phyloP scores from a whole-genome alignment of 2,888 invertebrate genomes.

The Clitarchus hookeri region DNA sequence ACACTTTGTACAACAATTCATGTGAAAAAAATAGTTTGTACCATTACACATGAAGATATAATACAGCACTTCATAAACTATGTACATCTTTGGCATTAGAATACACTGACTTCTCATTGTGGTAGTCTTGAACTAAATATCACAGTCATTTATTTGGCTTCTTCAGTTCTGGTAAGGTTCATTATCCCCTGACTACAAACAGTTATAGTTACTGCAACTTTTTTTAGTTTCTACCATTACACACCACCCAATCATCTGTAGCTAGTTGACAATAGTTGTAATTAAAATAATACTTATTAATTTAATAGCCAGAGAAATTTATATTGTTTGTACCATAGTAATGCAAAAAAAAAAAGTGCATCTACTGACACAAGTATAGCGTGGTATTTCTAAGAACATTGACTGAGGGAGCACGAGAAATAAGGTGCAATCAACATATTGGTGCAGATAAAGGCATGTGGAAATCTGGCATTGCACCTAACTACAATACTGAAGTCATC shows the following conservation, averaged over 20 bases:
- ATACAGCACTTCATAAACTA: neutral
- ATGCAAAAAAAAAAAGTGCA: too few species aligned
- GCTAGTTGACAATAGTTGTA: neutral
- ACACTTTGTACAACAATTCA: neutral
- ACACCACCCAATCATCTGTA: too few species aligned
- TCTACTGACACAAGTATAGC: too few species aligned
- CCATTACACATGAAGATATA: neutral
- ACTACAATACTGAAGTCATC: too few species aligned
- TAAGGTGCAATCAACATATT: too few species aligned
- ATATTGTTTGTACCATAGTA: too few species aligned
- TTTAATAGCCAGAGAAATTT: too few species aligned
- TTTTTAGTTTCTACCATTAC: neutral
- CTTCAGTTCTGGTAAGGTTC: neutral
- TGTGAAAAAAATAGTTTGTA: neutral
- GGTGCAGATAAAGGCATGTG: too few species aligned
- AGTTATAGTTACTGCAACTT: neutral
- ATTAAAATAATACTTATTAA: neutral
- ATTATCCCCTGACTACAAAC: neutral
- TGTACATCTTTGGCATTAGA: conserved; percentile 22
- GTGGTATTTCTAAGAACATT: too few species aligned
- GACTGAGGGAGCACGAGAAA: too few species aligned
- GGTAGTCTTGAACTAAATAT: conserved; percentile 9
- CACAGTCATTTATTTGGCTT: conserved; percentile 23
- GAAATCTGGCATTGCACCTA: too few species aligned
- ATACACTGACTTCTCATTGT: neutral